These are phyloP conservation scores for Gasterosteus aculeatus DNA, from an alignment of 2,113 vertebrate species.

Conservation along the genomic window DNA sequence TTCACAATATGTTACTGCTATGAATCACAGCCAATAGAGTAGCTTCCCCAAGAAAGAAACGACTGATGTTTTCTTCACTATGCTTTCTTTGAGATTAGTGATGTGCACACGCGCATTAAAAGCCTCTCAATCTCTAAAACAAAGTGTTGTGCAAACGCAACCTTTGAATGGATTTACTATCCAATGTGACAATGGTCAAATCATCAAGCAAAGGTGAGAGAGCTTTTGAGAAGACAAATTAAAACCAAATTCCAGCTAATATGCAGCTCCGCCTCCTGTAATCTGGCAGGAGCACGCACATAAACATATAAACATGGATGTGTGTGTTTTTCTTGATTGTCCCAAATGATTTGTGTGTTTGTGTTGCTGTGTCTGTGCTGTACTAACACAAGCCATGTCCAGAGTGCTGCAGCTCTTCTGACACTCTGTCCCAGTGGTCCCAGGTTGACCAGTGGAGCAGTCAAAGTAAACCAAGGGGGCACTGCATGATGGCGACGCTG, in stretches of 20 bases:
- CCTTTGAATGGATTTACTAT: neutral
- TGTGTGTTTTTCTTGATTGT: neutral
- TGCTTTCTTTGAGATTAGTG: too few relatives aligned
- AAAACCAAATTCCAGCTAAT: neutral
- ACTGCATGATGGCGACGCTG: conserved; percentile 70
- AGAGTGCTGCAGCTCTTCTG: conserved; percentile 91
- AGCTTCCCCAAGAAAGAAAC: neutral
- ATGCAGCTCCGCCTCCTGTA: neutral
- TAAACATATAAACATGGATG: neutral
- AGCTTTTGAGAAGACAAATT: neutral
- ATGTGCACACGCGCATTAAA: neutral
- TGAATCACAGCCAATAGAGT: neutral
- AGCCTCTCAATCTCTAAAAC: neutral
- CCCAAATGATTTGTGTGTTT: neutral
- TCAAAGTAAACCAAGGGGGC: conserved; percentile 87
- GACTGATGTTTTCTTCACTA: neutral
- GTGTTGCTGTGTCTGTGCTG: neutral
- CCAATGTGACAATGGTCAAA: neutral
- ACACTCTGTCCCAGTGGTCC: conserved; percentile 83
- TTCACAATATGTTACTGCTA: neutral
- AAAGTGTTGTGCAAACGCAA: neutral
- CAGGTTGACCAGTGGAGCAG: conserved; percentile 78
- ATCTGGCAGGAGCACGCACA: neutral
- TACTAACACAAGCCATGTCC: conserved; percentile 92
- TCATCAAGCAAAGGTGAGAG: neutral